A percentile compares a stretch with the other conserved stretches of the same genome.
Conservation (phyloP, 2,888 invertebrate genomes). For the Eupeodes luniger region DNA sequence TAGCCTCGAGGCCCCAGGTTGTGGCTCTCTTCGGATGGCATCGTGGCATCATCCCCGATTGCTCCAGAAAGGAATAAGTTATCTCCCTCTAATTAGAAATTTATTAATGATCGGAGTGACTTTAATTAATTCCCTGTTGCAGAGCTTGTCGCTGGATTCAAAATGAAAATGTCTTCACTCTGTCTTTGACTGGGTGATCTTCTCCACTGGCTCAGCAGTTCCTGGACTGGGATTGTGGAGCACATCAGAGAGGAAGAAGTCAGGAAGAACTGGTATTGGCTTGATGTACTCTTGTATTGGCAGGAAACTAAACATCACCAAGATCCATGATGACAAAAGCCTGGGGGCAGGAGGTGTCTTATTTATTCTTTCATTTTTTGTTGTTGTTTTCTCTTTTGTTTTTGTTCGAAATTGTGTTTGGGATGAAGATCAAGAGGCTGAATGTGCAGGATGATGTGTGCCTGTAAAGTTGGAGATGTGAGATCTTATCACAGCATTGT, state of each 20-base stretch:
- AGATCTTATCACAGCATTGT: constrained; percentile 62
- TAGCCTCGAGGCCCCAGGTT: not conserved
- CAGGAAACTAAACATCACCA: constrained; percentile 67
- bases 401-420: constrained; percentile 23
- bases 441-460: constrained; percentile 45
- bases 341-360: constrained; percentile 1
- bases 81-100: constrained; percentile 78
- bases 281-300: constrained; percentile 39
- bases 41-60: constrained; percentile 34
- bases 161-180: constrained; percentile 75
- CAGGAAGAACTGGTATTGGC: constrained; percentile 33
- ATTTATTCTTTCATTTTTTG: not conserved
- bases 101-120: constrained; percentile 78
- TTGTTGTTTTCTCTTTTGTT: constrained; percentile 9
- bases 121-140: constrained; percentile 77
- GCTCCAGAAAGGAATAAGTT: constrained; percentile 71
- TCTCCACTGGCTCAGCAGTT: constrained; percentile 12
- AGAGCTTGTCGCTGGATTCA: constrained; percentile 62
- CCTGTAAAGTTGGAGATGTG: constrained; percentile 52
- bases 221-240: too few species aligned
- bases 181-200: constrained; percentile 38
- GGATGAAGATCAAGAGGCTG: constrained; percentile 33
- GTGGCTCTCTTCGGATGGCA: not conserved
- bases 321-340: not conserved
- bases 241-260: constrained; percentile 26